Conservation (phyloP, 1,140 invertebrate species). For the Potamilus streckersoni region DNA sequence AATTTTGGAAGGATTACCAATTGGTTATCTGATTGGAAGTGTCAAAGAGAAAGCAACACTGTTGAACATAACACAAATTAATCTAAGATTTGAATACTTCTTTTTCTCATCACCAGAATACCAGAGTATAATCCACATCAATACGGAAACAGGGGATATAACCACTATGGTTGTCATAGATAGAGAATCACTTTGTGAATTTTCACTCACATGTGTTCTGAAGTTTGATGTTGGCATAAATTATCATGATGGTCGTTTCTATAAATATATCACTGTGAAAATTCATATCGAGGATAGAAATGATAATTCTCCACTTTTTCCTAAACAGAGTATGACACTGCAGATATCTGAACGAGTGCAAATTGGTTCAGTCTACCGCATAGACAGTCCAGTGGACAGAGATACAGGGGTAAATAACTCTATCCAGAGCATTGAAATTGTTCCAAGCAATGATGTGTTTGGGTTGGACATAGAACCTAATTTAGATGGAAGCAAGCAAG, state of each 20-base stretch:
- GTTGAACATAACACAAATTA: slow-evolving; percentile 1
- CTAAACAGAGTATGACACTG: slow-evolving; percentile 33
- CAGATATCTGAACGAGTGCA: slow-evolving; percentile 49
- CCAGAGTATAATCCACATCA: slow-evolving; percentile 19
- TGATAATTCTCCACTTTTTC: slow-evolving; percentile 60
- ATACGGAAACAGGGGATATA: slow-evolving; percentile 21
- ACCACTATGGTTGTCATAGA: slow-evolving; percentile 24
- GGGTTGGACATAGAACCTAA: slow-evolving; percentile 38
- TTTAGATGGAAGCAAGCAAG: slow-evolving; percentile 46
- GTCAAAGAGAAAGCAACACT: slow-evolving; percentile 3
- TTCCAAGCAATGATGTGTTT: slow-evolving; percentile 37
- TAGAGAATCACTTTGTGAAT: slow-evolving; percentile 21
- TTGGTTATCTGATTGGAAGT: slow-evolving; percentile 15
- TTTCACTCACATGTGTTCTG: slow-evolving; percentile 5
- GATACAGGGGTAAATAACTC: slow-evolving; percentile 55
- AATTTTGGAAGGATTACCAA: slow-evolving; percentile 17
- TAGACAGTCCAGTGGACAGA: slow-evolving; percentile 50
- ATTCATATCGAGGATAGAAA: slow-evolving; percentile 53
- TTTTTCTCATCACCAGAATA: slow-evolving; percentile 11
- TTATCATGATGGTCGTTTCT: slow-evolving; percentile 12
- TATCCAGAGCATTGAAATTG: slow-evolving; percentile 46
- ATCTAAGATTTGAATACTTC: not conserved
- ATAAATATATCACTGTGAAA: slow-evolving; percentile 28
- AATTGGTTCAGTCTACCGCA: slow-evolving; percentile 38
- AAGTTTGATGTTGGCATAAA: slow-evolving; percentile 20